Evolutionary conservation across 2,113 vertebrate species (phyloP).

Genomic region (Phylloscopus trochiloides): DNA sequence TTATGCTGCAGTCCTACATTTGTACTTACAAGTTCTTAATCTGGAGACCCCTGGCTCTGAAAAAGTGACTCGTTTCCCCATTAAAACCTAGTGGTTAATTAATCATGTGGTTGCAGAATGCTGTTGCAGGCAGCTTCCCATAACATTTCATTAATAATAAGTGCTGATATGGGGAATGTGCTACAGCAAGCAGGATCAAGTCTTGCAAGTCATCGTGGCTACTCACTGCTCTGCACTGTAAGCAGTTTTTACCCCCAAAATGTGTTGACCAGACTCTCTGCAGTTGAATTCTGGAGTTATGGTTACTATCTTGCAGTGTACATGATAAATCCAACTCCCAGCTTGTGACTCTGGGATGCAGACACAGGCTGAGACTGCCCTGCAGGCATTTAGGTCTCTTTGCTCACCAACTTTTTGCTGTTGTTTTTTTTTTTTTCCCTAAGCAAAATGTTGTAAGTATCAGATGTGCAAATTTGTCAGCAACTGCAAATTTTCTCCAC

Average conservation of each 20-base stretch:
- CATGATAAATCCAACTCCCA: not conserved
- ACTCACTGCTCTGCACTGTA: not conserved
- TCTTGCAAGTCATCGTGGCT: constrained; percentile 17
- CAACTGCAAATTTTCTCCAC: not conserved
- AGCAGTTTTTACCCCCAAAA: not conserved
- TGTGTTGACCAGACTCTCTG: not conserved
- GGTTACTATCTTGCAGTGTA: not conserved
- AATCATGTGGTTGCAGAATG: constrained; percentile 37
- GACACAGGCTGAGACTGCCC: not conserved
- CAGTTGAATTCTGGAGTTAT: not conserved
- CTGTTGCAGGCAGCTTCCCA: constrained; percentile 47
- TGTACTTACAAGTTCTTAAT: not conserved
- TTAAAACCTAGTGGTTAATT: constrained; percentile 18
- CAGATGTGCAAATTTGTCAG: not conserved
- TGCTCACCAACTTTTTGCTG: not conserved
- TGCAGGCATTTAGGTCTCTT: not conserved
- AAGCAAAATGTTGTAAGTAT: not conserved
- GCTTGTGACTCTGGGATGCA: not conserved
- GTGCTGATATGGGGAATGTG: constrained; percentile 22
- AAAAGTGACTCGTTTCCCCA: not conserved
- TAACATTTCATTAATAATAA: constrained; percentile 43
- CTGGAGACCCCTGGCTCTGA: not conserved
- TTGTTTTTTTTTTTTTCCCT: not conserved
- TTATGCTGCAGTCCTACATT: not conserved
- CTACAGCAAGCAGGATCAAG: constrained; percentile 4